Percentiles rank a stretch among this genome's conserved stretches.
Evolutionary conservation across 2,113 vertebrate species (phyloP).

Genomic region (Cynocephalus volans): DNA sequence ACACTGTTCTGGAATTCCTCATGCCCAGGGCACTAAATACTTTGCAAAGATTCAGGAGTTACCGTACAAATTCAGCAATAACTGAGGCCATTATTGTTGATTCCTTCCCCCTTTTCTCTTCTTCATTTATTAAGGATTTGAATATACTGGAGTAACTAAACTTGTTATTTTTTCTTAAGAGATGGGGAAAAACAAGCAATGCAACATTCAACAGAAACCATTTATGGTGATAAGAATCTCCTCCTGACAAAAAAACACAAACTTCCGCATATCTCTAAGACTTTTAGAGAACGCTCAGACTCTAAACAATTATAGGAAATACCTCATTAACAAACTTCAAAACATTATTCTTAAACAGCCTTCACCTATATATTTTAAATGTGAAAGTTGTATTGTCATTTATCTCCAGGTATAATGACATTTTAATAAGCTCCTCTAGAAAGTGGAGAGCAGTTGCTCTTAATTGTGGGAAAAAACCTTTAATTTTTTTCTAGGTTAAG

Average conservation of each 20-base stretch:
- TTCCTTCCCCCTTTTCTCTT: neutral
- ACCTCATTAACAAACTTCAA: conserved; percentile 16
- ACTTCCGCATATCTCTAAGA: conserved; percentile 12
- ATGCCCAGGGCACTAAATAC: neutral
- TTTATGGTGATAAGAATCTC: conserved; percentile 17
- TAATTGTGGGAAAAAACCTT: neutral
- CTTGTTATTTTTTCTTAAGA: neutral
- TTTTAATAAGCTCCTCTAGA: conserved; percentile 18
- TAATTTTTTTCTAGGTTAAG: conserved; percentile 50
- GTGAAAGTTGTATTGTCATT: neutral
- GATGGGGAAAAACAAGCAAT: conserved; percentile 1
- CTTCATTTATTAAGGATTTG: conserved; percentile 1
- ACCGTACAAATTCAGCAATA: neutral
- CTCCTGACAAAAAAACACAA: neutral
- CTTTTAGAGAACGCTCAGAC: neutral
- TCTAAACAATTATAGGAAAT: neutral
- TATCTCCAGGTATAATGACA: neutral
- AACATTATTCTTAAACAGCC: conserved; percentile 9
- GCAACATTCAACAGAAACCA: conserved; percentile 17
- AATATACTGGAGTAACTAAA: conserved; percentile 42
- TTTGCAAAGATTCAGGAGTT: neutral
- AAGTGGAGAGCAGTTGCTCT: neutral
- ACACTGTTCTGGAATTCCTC: conserved; percentile 46
- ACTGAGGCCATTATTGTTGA: neutral
- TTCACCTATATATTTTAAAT: conserved; percentile 22